Evolutionary conservation across 1,140 invertebrate genomes (phyloP).

Genomic region (Musca vetustissima): DNA sequence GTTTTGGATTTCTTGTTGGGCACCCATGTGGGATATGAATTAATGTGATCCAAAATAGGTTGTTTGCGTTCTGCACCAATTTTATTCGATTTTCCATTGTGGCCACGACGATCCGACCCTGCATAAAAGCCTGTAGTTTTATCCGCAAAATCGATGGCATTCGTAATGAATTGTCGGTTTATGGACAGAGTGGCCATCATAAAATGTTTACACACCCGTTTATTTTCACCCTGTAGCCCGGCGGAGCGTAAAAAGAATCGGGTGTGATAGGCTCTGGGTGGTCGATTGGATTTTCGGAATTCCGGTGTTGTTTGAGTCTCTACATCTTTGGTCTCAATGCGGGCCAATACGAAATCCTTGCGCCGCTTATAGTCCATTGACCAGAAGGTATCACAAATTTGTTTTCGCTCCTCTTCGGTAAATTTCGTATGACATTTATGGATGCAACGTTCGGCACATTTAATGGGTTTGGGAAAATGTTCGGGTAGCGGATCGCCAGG

Average conservation of each 20-base stretch:
- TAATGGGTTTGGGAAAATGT: slow-evolving; percentile 25
- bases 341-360: slow-evolving; percentile 27
- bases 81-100: slow-evolving; percentile 17
- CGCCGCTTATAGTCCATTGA: slow-evolving; percentile 25
- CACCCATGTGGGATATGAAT: slow-evolving; percentile 26
- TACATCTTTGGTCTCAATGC: slow-evolving; percentile 24
- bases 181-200: slow-evolving; percentile 24
- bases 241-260: slow-evolving; percentile 21
- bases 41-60: slow-evolving; percentile 23
- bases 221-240: slow-evolving; percentile 22
- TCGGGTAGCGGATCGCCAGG: not conserved
- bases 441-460: slow-evolving; percentile 26
- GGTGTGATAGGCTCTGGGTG: slow-evolving; percentile 11
- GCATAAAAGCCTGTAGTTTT: slow-evolving; percentile 24
- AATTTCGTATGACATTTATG: slow-evolving; percentile 26
- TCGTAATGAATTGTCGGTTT: slow-evolving; percentile 14
- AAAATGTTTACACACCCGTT: slow-evolving; percentile 26
- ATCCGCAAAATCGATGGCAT: slow-evolving; percentile 23
- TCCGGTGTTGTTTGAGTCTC: slow-evolving; percentile 14
- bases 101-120: slow-evolving; percentile 21
- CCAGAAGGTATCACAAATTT: slow-evolving; percentile 26
- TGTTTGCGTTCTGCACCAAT: slow-evolving; percentile 7
- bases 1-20: slow-evolving; percentile 26
- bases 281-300: slow-evolving; percentile 27
- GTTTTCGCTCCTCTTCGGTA: slow-evolving; percentile 23